These are phyloP conservation scores for Ageneiosus marmoratus DNA, from an alignment of 2,113 vertebrate genomes.

Conservation along the genomic window DNA sequence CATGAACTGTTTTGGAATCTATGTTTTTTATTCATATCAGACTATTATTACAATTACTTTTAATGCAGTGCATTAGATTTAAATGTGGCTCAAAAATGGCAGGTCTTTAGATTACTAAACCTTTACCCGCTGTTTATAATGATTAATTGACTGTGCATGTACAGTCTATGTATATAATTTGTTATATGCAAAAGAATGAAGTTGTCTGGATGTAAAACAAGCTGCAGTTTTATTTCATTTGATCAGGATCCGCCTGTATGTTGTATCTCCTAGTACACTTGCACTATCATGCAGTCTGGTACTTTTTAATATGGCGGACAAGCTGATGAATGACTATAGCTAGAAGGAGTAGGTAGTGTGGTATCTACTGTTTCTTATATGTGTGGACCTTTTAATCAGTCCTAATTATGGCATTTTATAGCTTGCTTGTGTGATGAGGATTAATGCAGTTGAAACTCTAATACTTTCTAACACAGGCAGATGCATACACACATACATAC, in stretches of 20 bases:
- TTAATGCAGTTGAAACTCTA: neutral
- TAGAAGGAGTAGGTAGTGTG: neutral
- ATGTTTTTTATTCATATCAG: neutral
- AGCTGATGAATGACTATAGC: neutral
- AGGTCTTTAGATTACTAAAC: neutral
- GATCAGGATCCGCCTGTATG: neutral
- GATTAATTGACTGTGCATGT: neutral
- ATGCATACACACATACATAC: conserved; percentile 51
- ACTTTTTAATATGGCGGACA: neutral
- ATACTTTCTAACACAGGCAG: conserved; percentile 30
- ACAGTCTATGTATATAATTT: neutral
- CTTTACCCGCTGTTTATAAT: neutral
- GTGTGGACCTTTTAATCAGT: neutral
- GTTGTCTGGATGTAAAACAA: neutral
- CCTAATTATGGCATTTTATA: neutral
- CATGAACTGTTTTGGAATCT: neutral
- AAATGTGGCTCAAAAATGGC: neutral
- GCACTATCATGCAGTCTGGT: neutral
- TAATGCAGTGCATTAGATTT: neutral
- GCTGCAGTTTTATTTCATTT: neutral
- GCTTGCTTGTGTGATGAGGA: neutral
- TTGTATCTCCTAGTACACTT: neutral
- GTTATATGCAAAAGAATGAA: neutral
- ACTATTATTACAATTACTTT: neutral
- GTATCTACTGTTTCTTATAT: neutral